Evolutionary conservation across 23 tunicate species (phyloP).

Genomic region (Phallusia fumigata): DNA sequence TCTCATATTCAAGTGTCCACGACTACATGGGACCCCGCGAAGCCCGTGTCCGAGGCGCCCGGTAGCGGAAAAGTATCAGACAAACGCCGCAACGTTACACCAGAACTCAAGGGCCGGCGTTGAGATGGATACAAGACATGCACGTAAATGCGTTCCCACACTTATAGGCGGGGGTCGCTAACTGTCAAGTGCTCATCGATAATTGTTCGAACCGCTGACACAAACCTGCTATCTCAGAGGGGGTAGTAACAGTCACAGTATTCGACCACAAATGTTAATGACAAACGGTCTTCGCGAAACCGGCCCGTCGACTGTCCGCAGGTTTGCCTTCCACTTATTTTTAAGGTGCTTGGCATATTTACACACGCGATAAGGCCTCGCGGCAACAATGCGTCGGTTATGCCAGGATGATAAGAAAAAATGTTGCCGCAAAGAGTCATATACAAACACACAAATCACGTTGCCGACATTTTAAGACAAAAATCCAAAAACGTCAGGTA

Average conservation of each 20-base stretch:
- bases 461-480: no score
- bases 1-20: not conserved
- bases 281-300: not conserved
- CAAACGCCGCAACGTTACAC: not conserved
- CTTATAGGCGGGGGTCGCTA: not conserved
- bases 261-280: not conserved
- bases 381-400: slow-evolving; percentile 11
- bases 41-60: not conserved
- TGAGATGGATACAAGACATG: not conserved
- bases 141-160: slow-evolving; percentile 9
- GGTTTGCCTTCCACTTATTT: slow-evolving; percentile 2
- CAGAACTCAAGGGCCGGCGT: not conserved
- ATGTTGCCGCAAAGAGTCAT: no score
- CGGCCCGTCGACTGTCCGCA: not conserved
- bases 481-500: no score
- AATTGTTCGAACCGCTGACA: not conserved
- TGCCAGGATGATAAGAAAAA: not conserved
- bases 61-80: slow-evolving; percentile 2
- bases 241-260: not conserved
- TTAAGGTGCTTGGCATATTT: not conserved
- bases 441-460: no score
- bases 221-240: not conserved
- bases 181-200: slow-evolving; percentile 1
- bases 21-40: not conserved
- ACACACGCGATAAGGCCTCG: slow-evolving; percentile 2